phyloP scores from a whole-genome alignment of 1,140 invertebrate genomes.

The Hormaphis cornu region DNA sequence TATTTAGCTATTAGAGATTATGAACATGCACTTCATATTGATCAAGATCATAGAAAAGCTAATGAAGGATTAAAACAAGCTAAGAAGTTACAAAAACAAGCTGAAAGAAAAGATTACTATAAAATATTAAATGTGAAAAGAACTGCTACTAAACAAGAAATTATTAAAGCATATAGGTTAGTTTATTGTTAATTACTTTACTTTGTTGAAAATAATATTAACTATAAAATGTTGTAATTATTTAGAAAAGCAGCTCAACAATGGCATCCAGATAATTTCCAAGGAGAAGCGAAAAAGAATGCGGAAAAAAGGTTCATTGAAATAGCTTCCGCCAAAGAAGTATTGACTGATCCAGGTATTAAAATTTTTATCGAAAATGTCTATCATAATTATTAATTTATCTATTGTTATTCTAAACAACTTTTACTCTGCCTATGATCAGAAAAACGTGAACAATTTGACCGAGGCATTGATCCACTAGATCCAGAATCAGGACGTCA shows the following conservation, averaged over 20 bases:
- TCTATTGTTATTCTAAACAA: slow-evolving; percentile 4
- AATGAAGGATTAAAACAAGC: slow-evolving; percentile 82
- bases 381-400: background rate
- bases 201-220: background rate
- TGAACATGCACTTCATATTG: slow-evolving; percentile 75
- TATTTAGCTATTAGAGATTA: slow-evolving; percentile 71
- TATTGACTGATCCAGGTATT: slow-evolving; percentile 60
- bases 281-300: slow-evolving; percentile 78
- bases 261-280: slow-evolving; percentile 98
- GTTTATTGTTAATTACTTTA: slow-evolving; percentile 36
- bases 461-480: slow-evolving; percentile 90
- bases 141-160: slow-evolving; percentile 83
- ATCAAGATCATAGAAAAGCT: slow-evolving; percentile 68
- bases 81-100: slow-evolving; percentile 87
- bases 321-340: slow-evolving; percentile 98
- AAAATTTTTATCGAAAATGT: background rate
- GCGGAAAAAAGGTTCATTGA: slow-evolving; percentile 99
- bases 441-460: slow-evolving; percentile 87
- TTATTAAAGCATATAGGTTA: slow-evolving; percentile 85
- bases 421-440: slow-evolving; percentile 37
- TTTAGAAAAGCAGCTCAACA: slow-evolving; percentile 85
- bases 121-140: slow-evolving; percentile 86
- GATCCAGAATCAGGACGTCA: slow-evolving; percentile 78
- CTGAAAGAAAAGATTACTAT: slow-evolving; percentile 94
- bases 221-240: slow-evolving; percentile 29